A percentile compares a stretch with the other conserved stretches of the same genome.
Conservation (phyloP, 2,888 invertebrate genomes). For the Ryuthela nishihirai region DNA sequence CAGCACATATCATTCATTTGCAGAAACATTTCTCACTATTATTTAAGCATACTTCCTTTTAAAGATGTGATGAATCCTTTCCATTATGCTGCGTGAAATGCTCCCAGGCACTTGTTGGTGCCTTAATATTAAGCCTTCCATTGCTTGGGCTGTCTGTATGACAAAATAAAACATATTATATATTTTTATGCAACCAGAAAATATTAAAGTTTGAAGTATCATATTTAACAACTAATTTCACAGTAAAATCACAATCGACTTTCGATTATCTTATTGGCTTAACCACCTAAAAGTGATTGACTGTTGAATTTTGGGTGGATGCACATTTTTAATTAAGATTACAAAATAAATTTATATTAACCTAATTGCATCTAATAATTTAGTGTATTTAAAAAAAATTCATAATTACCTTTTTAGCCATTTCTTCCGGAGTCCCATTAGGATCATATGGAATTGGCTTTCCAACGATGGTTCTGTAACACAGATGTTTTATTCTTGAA, state of each 20-base stretch:
- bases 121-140: conserved; percentile 70
- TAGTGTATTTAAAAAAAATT: conserved; percentile 3
- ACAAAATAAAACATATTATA: no score
- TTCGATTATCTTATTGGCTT: no score
- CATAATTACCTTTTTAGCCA: conserved; percentile 67
- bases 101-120: conserved; percentile 88
- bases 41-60: conserved; percentile 14
- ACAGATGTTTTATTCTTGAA: no score
- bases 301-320: no score
- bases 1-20: no score
- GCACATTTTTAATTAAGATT: conserved; percentile 3
- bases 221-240: no score
- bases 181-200: no score
- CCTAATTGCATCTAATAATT: background rate
- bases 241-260: no score
- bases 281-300: no score
- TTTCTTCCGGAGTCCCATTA: conserved; percentile 69
- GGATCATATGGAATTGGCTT: conserved; percentile 73
- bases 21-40: background rate
- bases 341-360: background rate
- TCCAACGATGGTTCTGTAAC: conserved; percentile 71
- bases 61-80: conserved; percentile 53
- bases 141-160: conserved; percentile 65
- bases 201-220: no score
- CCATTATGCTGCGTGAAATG: conserved; percentile 71